These are phyloP conservation scores for Drosophila subsilvestris DNA, from an alignment of 2,888 invertebrate species.

Conservation along the genomic window DNA sequence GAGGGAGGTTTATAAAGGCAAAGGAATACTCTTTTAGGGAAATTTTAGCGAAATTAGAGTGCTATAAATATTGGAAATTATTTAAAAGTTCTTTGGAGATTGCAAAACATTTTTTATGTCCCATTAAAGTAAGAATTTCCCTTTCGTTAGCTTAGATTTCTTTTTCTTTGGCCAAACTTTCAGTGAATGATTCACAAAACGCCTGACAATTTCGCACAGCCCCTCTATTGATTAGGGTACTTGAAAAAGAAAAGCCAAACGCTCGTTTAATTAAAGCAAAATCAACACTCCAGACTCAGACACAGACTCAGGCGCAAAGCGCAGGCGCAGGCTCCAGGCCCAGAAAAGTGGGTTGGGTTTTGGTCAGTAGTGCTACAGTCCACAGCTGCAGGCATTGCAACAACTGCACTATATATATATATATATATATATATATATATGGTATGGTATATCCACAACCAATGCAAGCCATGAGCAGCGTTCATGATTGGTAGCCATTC, in stretches of 20 bases:
- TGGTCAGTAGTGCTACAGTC: constrained; percentile 51
- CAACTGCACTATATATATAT: constrained; percentile 36
- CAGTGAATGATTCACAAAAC: neutral
- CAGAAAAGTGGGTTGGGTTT: constrained; percentile 65
- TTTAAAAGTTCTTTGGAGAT: neutral
- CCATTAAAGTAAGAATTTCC: no score
- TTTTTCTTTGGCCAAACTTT: neutral
- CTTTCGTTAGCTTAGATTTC: neutral
- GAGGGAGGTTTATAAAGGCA: constrained; percentile 10
- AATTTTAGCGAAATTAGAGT: no score
- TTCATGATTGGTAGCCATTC: constrained; percentile 48
- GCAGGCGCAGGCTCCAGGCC: constrained; percentile 3
- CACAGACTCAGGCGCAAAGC: constrained; percentile 5
- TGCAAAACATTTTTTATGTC: neutral
- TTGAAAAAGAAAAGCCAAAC: constrained; percentile 41
- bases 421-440: constrained; percentile 25
- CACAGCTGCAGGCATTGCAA: constrained; percentile 52
- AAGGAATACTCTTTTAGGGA: constrained; percentile 30
- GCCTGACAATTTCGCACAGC: neutral
- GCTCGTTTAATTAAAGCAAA: constrained; percentile 68
- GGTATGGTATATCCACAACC: neutral
- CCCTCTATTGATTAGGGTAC: constrained; percentile 17
- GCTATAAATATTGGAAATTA: neutral
- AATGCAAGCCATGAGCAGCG: constrained; percentile 22
- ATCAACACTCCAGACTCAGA: constrained; percentile 55